Evolutionary conservation across 2,888 invertebrate genomes (phyloP).

Genomic region (Zygothrica quintamaculata): DNA sequence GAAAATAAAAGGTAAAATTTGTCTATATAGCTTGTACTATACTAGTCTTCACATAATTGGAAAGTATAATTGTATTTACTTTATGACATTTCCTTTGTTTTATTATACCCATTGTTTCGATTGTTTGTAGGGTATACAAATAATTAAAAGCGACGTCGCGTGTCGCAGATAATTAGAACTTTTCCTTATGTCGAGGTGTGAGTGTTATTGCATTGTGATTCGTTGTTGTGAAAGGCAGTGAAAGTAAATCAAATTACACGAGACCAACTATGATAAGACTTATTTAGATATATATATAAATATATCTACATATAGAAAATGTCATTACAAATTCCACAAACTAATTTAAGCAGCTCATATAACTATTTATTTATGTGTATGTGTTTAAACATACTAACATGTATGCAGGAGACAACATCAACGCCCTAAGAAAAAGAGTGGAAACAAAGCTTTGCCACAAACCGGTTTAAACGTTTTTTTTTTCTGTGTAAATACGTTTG

Average conservation of each 20-base stretch:
- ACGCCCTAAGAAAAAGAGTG: constrained; percentile 57
- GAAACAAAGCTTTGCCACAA: constrained; percentile 37
- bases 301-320: constrained; percentile 27
- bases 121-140: constrained; percentile 13
- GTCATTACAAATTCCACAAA: constrained; percentile 47
- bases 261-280: constrained; percentile 41
- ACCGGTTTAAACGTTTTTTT: constrained; percentile 64
- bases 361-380: constrained; percentile 9
- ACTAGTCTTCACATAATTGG: no score
- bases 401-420: constrained; percentile 29
- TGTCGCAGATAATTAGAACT: constrained; percentile 69
- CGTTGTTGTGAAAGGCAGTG: constrained; percentile 64
- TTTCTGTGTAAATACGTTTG: constrained; percentile 59
- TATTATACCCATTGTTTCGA: not conserved
- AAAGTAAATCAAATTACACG: constrained; percentile 71
- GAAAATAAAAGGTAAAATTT: no score
- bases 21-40: no score
- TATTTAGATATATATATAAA: constrained; percentile 25
- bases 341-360: constrained; percentile 43
- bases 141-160: constrained; percentile 67
- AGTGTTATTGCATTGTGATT: constrained; percentile 38
- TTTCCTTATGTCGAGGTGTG: constrained; percentile 34
- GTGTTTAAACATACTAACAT: constrained; percentile 21
- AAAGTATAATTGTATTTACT: no score
- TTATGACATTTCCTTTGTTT: not conserved